Conservation (phyloP, 2,888 invertebrate genomes). For the Eupithecia abbreviata region DNA sequence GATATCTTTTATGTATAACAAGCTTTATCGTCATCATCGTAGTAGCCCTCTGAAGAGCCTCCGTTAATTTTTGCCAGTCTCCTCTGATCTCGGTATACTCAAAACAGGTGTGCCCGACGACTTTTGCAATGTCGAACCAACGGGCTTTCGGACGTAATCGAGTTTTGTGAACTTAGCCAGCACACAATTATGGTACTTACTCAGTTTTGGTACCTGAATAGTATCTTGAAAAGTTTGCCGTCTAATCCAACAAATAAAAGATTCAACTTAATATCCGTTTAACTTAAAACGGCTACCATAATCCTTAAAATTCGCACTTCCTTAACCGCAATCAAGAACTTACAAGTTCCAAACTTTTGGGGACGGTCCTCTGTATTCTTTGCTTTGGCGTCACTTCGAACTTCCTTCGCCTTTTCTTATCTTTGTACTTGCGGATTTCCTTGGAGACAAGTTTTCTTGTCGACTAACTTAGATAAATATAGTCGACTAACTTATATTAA, state of each 20-base stretch:
- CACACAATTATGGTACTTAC: background rate
- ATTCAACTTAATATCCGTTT: too few species aligned
- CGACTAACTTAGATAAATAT: slow-evolving; percentile 21
- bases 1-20: background rate
- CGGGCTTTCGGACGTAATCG: background rate
- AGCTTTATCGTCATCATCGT: background rate
- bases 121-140: background rate
- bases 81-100: background rate
- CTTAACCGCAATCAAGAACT: slow-evolving; percentile 47
- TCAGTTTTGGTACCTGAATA: background rate
- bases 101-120: background rate
- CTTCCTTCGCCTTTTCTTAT: slow-evolving; percentile 41
- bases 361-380: slow-evolving; percentile 43
- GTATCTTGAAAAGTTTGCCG: background rate
- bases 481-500: slow-evolving; percentile 25
- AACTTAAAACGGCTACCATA: background rate
- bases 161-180: background rate
- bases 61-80: background rate
- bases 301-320: slow-evolving; percentile 22
- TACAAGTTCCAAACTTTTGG: slow-evolving; percentile 38
- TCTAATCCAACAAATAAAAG: slow-evolving; percentile 5
- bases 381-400: slow-evolving; percentile 30
- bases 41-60: background rate
- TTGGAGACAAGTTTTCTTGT: slow-evolving; percentile 34
- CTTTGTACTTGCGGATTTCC: slow-evolving; percentile 40